Base-by-base conservation (phyloP, 2,797 vertebrate genomes). In the Hybognathus amarus region DNA sequence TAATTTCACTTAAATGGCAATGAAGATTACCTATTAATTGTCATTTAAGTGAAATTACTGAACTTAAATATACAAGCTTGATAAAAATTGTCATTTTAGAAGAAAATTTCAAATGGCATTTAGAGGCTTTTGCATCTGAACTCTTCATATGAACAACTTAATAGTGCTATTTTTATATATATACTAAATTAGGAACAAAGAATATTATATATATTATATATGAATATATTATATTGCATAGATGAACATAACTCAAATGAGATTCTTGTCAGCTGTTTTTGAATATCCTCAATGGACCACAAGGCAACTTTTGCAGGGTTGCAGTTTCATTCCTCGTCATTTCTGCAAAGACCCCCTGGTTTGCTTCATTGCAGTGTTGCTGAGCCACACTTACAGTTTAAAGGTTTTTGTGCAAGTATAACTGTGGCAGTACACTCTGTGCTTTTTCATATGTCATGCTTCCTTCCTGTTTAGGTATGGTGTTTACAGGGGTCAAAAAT, bases 401-500 rank as follows among this genome's bases (percentile, higher is more conserved):
- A 54, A 36, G 18, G 52, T 30, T 36, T 79, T 70, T 40, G 15
- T 79, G 77, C 77, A 86, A 40, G 40, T 75, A 54, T 68, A 61
- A 69, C 45, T 78, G 27, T 69, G 30, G 12, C 76, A 40, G 75
- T 40, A 74, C 75, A 71, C 27, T 7, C 13, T 81, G 75, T 88
- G 38, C 79, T 42, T 56, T 12, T 83, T 7, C 33, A 22, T n/a
- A 56, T 71, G 70, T 77, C 76, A 40, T 15, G 18, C 78, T 87
- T 88, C 88, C 87, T 89, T 90, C 88, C 88, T 88, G 89, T 78
- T 50, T 52, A 66, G 20, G 5, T 61, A 27, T 76, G 71, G n/a
- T 76, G 38, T 76, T 85, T 68, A 59, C 66, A 27, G 45, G 66
- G 67, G 27, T 38, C 56, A 10, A 59, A n/a, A 20, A 33, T 68